Conservation (phyloP, 2,113 vertebrate genomes). For the Cephalopholis sonnerati region DNA sequence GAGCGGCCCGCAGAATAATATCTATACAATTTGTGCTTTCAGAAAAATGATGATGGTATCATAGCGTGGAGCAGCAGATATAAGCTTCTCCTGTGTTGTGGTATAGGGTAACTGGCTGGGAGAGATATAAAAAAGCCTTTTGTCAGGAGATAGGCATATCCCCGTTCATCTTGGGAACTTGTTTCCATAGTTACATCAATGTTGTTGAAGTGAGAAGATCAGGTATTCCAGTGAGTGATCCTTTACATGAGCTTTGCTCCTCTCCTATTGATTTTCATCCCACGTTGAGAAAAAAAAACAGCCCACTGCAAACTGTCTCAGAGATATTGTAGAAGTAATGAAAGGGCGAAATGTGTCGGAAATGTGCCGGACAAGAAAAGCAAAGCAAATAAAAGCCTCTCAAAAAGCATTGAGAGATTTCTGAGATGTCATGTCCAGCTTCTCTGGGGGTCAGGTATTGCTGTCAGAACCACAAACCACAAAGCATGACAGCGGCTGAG, state of each 20-base stretch:
- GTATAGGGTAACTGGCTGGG: conserved; percentile 66
- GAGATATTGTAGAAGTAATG: conserved; percentile 75
- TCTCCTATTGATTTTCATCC: conserved; percentile 81
- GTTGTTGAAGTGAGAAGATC: conserved; percentile 83
- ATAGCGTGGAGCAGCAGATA: conserved; percentile 70
- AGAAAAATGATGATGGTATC: conserved; percentile 85
- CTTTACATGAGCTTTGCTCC: conserved; percentile 77
- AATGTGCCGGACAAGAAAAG: conserved; percentile 53
- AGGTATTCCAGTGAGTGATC: conserved; percentile 84
- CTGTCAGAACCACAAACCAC: conserved; percentile 53
- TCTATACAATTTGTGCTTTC: conserved; percentile 83
- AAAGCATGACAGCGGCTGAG: conserved; percentile 53
- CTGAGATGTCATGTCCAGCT: conserved; percentile 42
- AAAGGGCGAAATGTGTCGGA: conserved; percentile 67
- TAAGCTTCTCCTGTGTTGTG: conserved; percentile 64
- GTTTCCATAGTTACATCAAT: conserved; percentile 88
- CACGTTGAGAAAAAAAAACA: conserved; percentile 50
- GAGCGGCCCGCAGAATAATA: conserved; percentile 82
- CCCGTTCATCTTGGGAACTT: conserved; percentile 75
- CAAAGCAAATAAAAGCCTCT: conserved; percentile 55
- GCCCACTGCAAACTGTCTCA: conserved; percentile 54
- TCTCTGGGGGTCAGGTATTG: conserved; percentile 35
- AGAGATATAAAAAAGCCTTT: conserved; percentile 77
- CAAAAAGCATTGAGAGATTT: conserved; percentile 46
- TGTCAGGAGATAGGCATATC: conserved; percentile 76